These are phyloP conservation scores for Drosophila incognita DNA, from an alignment of 2,888 invertebrate species.

Conservation along the genomic window DNA sequence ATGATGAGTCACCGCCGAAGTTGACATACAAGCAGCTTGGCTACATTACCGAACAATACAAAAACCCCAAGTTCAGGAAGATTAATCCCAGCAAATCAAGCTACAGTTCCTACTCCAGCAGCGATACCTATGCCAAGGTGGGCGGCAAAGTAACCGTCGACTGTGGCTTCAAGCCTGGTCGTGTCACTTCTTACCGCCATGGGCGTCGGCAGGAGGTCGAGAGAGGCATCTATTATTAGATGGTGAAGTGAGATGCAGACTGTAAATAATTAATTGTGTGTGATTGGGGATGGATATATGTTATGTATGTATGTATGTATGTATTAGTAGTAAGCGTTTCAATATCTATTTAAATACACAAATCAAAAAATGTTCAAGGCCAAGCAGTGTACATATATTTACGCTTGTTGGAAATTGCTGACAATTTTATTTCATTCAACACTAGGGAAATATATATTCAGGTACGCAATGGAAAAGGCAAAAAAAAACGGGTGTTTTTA, in stretches of 20 bases:
- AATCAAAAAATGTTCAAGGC: not conserved
- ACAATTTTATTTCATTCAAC: not conserved
- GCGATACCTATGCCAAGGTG: slow-evolving; percentile 49
- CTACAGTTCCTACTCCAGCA: slow-evolving; percentile 35
- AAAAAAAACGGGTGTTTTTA: not conserved
- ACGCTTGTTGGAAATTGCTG: not conserved
- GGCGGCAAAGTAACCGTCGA: slow-evolving; percentile 64
- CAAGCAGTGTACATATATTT: not conserved
- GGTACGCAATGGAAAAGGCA: not conserved
- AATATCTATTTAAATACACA: slow-evolving; percentile 25
- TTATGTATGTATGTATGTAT: slow-evolving; percentile 27
- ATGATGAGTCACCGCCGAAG: slow-evolving; percentile 68
- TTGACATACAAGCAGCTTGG: slow-evolving; percentile 85
- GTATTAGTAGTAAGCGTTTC: slow-evolving; percentile 36
- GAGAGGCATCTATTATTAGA: slow-evolving; percentile 34
- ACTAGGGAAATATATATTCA: not conserved
- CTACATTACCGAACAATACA: slow-evolving; percentile 84
- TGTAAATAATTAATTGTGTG: slow-evolving; percentile 60
- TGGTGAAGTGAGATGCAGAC: not conserved
- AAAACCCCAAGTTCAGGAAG: slow-evolving; percentile 77
- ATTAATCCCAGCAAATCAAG: slow-evolving; percentile 31
- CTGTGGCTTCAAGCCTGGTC: slow-evolving; percentile 80
- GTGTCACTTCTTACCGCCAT: slow-evolving; percentile 67
- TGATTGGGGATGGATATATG: slow-evolving; percentile 19
- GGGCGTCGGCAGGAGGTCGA: slow-evolving; percentile 56